A percentile compares a stretch with the other conserved stretches of the same genome.
phyloP scores from a whole-genome alignment of 2,113 vertebrate genomes.

The Gopherus flavomarginatus region DNA sequence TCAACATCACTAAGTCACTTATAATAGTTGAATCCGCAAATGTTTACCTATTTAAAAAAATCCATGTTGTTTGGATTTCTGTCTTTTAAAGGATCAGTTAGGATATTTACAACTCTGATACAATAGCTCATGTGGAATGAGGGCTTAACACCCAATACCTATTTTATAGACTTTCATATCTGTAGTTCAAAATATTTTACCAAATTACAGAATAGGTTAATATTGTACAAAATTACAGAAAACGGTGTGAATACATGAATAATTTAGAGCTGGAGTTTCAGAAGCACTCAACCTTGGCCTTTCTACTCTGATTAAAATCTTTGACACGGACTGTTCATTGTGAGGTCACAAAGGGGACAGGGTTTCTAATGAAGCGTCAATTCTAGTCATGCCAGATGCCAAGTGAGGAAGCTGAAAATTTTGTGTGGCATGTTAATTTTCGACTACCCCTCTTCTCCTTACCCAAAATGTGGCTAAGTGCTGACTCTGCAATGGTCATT shows the following conservation, averaged over 20 bases:
- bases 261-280: not conserved
- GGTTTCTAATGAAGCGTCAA: not conserved
- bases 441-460: not conserved
- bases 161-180: not conserved
- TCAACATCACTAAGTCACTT: constrained; percentile 43
- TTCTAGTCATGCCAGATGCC: accelerated
- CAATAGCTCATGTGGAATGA: accelerated
- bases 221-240: not conserved
- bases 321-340: not conserved
- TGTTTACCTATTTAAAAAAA: not conserved
- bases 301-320: not conserved
- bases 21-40: not conserved
- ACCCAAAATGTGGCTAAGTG: not conserved
- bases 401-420: not conserved
- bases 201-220: not conserved
- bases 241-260: not conserved
- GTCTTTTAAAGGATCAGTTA: not conserved
- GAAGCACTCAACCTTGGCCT: not conserved
- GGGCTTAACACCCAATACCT: not conserved
- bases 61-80: not conserved
- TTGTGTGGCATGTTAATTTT: not conserved
- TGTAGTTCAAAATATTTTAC: not conserved
- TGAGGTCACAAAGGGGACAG: not conserved
- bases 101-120: not conserved
- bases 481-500: not conserved